Base-by-base conservation (phyloP, 2,888 invertebrate genomes). In the Orchesellides sinensis region DNA sequence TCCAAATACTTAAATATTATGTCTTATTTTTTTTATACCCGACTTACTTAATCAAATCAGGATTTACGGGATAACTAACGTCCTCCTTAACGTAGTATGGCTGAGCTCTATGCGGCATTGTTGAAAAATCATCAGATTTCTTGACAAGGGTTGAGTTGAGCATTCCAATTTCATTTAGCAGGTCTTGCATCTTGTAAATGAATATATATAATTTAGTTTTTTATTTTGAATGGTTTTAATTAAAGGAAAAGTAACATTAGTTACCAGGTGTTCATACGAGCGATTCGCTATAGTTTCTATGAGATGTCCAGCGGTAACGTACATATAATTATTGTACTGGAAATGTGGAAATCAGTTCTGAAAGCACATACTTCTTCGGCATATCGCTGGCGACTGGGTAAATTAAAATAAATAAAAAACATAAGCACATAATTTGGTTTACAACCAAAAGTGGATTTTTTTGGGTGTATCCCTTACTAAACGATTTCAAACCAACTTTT, bases 141-240 rank as follows among this genome's bases (percentile, higher is more conserved):
- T 59, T n/a, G 35, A 32, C 10, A 5, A 83, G 47, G 3, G 45
- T 54, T 19, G 85, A 78, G 21, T 83, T 77, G 32, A n/a, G 59
- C 85, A 86, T 85, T n/a, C 86, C 86, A n/a, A 86, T 47, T 14
- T 86, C 79, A 10, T 5, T 8, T 0, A 85, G 29, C 12, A 86
- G 19, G 0, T 74, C 77, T 23, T 32, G 1, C 29, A 47, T 32
- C 8, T 17, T 21, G 12, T 32, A 21, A 70, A 35, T 56, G 56
- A 4, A 25, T 0, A 19, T n/a, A n/a, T n/a, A n/a, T n/a, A n/a
- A n/a, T n/a, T n/a, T n/a, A n/a, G 35, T 19, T 35, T 61, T 40
- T 6, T 35, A 1, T 23, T 35, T 25, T n/a, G 5, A n/a, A n/a
- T n/a, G n/a, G n/a, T n/a, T n/a, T n/a, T n/a, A n/a, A 32, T 32